Percentiles rank a stretch among this genome's conserved stretches.
Evolutionary conservation across 2,888 invertebrate species (phyloP).

Genomic region (Atethmia centrago): DNA sequence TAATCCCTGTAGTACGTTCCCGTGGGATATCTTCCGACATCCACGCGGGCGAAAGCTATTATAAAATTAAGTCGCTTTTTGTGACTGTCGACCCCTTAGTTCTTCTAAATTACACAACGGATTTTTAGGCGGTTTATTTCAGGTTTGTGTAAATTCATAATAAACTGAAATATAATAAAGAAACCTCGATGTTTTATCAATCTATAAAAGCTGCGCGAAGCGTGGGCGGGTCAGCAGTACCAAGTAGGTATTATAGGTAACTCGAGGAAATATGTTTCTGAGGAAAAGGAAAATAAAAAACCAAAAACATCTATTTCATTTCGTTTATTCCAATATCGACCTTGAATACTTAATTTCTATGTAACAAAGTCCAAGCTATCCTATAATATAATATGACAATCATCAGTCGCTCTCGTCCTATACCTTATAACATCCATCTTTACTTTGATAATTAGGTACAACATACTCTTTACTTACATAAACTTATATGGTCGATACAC

Average conservation of each 20-base stretch:
- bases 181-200: background rate
- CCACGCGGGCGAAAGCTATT: no score
- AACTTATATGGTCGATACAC: constrained; percentile 62
- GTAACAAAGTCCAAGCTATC: constrained; percentile 87
- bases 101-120: no score
- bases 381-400: constrained; percentile 71
- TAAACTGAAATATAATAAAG: background rate
- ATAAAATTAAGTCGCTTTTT: background rate
- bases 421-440: constrained; percentile 63
- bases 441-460: constrained; percentile 69
- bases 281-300: constrained; percentile 50
- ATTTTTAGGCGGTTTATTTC: background rate
- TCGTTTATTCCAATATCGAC: constrained; percentile 88
- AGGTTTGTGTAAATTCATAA: no score
- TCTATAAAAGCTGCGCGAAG: background rate
- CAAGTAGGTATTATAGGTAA: background rate
- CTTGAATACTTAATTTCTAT: constrained; percentile 89
- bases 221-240: background rate
- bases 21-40: no score
- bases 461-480: constrained; percentile 65
- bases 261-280: background rate
- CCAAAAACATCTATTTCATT: constrained; percentile 80
- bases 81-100: no score
- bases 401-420: constrained; percentile 71
- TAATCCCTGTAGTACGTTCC: no score